phyloP scores from a whole-genome alignment of 2,888 invertebrate species.

The Colletes collaris region DNA sequence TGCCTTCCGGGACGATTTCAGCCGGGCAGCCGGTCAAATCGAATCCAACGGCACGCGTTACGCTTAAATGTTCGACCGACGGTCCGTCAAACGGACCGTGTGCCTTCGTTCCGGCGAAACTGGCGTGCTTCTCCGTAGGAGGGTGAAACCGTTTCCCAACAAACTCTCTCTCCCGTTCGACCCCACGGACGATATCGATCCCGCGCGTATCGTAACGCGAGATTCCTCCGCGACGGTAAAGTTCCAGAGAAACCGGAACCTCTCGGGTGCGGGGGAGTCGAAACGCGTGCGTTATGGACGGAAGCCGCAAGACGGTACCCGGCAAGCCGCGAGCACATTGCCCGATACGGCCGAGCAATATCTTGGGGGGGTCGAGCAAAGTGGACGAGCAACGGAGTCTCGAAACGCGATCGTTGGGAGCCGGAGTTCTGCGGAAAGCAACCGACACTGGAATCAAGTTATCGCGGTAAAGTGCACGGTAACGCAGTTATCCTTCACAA shows the following conservation, averaged over 20 bases:
- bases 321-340: slow-evolving; percentile 36
- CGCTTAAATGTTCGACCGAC: slow-evolving; percentile 33
- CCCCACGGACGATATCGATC: slow-evolving; percentile 19
- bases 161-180: too few relatives aligned
- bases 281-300: slow-evolving; percentile 53
- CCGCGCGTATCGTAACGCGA: slow-evolving; percentile 16
- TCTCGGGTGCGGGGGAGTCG: not conserved
- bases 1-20: slow-evolving; percentile 36
- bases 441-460: slow-evolving; percentile 76
- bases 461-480: slow-evolving; percentile 82
- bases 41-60: slow-evolving; percentile 28
- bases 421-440: slow-evolving; percentile 50
- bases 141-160: too few relatives aligned
- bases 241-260: slow-evolving; percentile 4
- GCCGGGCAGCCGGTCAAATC: slow-evolving; percentile 56
- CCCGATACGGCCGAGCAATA: slow-evolving; percentile 40
- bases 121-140: not conserved
- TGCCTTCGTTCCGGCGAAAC: not conserved
- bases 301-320: slow-evolving; percentile 40
- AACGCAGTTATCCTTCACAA: slow-evolving; percentile 81
- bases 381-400: slow-evolving; percentile 39
- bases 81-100: not conserved
- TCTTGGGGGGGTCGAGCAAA: slow-evolving; percentile 42
- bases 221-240: slow-evolving; percentile 37
- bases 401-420: slow-evolving; percentile 63